Evolutionary conservation across 2,113 vertebrate species (phyloP), one percentile per base, ranked within the genome.

Genomic region (Tiliqua scincoides): DNA sequence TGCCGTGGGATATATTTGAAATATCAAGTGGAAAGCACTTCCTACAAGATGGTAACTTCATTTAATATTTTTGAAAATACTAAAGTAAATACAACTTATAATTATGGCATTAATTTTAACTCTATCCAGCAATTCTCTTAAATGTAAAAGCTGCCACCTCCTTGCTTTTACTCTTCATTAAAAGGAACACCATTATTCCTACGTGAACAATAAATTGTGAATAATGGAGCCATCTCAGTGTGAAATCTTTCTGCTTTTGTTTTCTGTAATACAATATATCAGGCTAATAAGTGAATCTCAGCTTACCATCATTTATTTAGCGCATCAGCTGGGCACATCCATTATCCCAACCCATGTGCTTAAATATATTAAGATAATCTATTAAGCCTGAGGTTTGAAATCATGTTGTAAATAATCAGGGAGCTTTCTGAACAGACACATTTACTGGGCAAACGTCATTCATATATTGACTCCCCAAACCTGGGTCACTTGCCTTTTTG

Each of bases 361-460:
- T 57, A 79, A n/a, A 72, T 54, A 37, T 76, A 89, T 20, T 70
- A 72, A 40, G 30, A 67, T 67, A 67, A 65, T 21, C 43, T 77
- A 67, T 65, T 76, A 82, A 75, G 83, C 79, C 40, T 87, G 21
- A 74, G 21, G 4, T 32, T 11, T 85, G 18, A 83, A 85, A 83
- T 79, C 72, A 63, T 25, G 68, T 1, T 0, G 52, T 30, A 71
- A 32, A 65, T 4, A 80, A 65, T 76, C 77, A 59, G 20, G n/a
- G 18, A 65, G 6, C 11, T 76, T 84, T 63, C 14, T 61, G 12
- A 61, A 35, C 23, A 89, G 88, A 92, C 65, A 85, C 65, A 76
- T 88, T 77, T 89, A 71, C 3, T 74, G 1, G 77, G 15, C 1
- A 77, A 71, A 70, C n/a, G 21, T 12, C 43, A 76, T n/a, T 54